Percentiles rank a stretch among this genome's conserved stretches.
These are phyloP conservation scores for Tetranychus cinnabarinus DNA, from an alignment of 1,140 invertebrate genomes.

Conservation along the genomic window DNA sequence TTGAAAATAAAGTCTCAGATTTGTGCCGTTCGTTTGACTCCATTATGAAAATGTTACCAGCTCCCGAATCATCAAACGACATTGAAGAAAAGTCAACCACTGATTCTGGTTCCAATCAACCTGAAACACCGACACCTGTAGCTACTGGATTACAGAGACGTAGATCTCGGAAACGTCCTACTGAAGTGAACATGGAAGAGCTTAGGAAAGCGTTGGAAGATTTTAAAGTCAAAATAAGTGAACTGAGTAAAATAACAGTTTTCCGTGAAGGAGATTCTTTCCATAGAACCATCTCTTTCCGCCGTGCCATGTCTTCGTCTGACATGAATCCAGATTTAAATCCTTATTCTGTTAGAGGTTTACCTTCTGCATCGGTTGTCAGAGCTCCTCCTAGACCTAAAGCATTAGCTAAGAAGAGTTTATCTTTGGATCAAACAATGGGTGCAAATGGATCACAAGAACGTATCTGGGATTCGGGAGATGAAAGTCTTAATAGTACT, in stretches of 20 bases:
- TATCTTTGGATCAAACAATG: conserved; percentile 45
- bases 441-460: conserved; percentile 4
- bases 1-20: conserved; percentile 8
- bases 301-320: conserved; percentile 10
- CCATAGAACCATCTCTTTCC: neutral
- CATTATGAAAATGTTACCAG: neutral
- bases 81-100: neutral
- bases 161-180: neutral
- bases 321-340: conserved; percentile 3
- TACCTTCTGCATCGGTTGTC: conserved; percentile 7
- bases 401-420: conserved; percentile 39
- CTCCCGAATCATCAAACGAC: neutral
- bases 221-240: neutral
- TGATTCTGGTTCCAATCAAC: neutral
- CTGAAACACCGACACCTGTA: neutral
- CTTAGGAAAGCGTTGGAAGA: neutral
- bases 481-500: conserved; percentile 9
- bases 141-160: neutral
- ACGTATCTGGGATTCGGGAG: conserved; percentile 13
- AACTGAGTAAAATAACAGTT: neutral
- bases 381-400: conserved; percentile 20
- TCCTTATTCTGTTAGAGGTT: neutral
- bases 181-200: neutral
- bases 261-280: neutral
- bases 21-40: conserved; percentile 3